Percentiles rank a stretch among this genome's conserved stretches.
phyloP scores from a whole-genome alignment of 1,140 invertebrate species.

The Pararge aegeria region DNA sequence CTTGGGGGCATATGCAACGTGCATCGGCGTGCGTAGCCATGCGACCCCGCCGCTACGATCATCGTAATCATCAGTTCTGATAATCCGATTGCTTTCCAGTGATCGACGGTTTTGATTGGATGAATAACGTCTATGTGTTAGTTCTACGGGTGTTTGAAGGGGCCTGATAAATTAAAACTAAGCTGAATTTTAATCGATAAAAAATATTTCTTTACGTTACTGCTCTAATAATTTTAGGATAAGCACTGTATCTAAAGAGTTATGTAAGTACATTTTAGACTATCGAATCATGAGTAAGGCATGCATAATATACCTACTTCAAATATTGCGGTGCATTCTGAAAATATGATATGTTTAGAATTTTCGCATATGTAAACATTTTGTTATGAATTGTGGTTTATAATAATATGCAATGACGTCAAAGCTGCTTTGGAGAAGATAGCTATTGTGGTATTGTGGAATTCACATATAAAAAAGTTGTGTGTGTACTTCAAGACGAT shows the following conservation, averaged over 20 bases:
- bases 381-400: conserved; percentile 6
- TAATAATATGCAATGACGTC: conserved; percentile 15
- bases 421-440: conserved; percentile 27
- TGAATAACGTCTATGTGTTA: neutral
- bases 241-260: neutral
- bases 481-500: too few relatives aligned
- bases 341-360: neutral
- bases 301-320: neutral
- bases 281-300: neutral
- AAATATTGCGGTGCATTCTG: neutral
- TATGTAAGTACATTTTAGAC: too few relatives aligned
- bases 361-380: conserved; percentile 2
- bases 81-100: conserved; percentile 24
- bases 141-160: neutral
- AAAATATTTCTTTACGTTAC: too few relatives aligned
- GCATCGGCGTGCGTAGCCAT: conserved; percentile 35
- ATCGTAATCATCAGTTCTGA: conserved; percentile 57
- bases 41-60: conserved; percentile 52
- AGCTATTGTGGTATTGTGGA: conserved; percentile 22
- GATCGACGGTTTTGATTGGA: conserved; percentile 28
- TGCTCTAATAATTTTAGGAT: too few relatives aligned
- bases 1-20: conserved; percentile 36
- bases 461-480: too few relatives aligned
- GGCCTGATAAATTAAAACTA: conserved; percentile 1
- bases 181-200: neutral